A percentile compares a stretch with the other conserved stretches of the same genome.
phyloP scores from a whole-genome alignment of 1,140 invertebrate genomes.

The Drosophila kanapiae region DNA sequence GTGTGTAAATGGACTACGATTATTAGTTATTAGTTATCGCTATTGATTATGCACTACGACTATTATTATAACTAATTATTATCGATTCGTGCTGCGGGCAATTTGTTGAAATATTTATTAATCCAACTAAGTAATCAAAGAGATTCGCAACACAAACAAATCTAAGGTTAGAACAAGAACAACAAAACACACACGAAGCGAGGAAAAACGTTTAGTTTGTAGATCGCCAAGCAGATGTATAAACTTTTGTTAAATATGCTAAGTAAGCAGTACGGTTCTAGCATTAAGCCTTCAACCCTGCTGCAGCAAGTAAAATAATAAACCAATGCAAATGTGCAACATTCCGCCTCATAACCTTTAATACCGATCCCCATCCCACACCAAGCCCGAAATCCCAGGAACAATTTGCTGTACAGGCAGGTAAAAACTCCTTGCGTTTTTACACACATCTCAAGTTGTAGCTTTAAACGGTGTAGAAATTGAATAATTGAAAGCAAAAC shows the following conservation, averaged over 20 bases:
- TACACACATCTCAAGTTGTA: constrained; percentile 75
- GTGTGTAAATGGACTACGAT: constrained; percentile 56
- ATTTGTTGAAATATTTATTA: constrained; percentile 81
- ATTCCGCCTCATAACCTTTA: constrained; percentile 59
- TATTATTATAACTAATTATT: constrained; percentile 39
- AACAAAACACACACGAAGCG: constrained; percentile 16
- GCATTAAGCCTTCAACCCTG: constrained; percentile 35
- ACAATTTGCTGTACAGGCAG: constrained; percentile 56
- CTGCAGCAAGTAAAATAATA: constrained; percentile 46
- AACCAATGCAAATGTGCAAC: constrained; percentile 64
- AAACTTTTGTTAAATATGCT: constrained; percentile 80
- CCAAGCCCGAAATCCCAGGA: neutral
- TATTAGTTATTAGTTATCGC: constrained; percentile 51
- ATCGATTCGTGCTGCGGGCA: constrained; percentile 66
- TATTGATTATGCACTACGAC: constrained; percentile 16
- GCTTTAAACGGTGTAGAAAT: constrained; percentile 74
- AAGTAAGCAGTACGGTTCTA: constrained; percentile 49
- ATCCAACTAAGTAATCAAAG: constrained; percentile 51
- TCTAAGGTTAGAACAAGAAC: constrained; percentile 35
- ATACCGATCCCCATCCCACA: neutral
- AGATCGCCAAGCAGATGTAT: constrained; percentile 69
- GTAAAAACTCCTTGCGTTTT: constrained; percentile 33
- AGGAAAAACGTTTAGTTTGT: constrained; percentile 56
- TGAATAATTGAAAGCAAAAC: constrained; percentile 47
- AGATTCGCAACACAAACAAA: constrained; percentile 36